Conservation (phyloP, 2,797 vertebrate species). For the Merluccius polli region DNA sequence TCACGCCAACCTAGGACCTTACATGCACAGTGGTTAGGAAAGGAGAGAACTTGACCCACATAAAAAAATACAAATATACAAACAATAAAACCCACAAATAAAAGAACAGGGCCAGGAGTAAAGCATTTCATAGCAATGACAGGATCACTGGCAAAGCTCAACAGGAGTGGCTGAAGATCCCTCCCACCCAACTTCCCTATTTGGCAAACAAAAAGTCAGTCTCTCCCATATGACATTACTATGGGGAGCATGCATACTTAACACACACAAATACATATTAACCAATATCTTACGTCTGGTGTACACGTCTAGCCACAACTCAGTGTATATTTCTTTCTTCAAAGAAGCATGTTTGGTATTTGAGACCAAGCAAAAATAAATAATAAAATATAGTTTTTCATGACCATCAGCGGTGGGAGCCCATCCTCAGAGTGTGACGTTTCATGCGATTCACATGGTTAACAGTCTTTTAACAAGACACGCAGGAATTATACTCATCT, state of each 20-base stretch:
- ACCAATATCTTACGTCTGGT: constrained; percentile 39
- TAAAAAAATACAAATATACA: constrained; percentile 19
- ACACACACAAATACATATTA: constrained; percentile 51
- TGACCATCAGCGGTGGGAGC: constrained; percentile 34
- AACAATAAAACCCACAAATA: neutral
- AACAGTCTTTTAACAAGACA: constrained; percentile 39
- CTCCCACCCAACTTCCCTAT: constrained; percentile 31
- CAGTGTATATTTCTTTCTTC: constrained; percentile 21
- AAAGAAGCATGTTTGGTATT: constrained; percentile 21
- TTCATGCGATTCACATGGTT: constrained; percentile 57
- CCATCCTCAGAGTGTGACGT: constrained; percentile 59
- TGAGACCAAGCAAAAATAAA: constrained; percentile 22
- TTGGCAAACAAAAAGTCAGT: constrained; percentile 57
- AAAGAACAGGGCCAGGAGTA: constrained; percentile 22
- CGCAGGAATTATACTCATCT: constrained; percentile 41
- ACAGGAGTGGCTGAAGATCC: constrained; percentile 25
- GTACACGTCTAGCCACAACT: constrained; percentile 32
- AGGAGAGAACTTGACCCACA: constrained; percentile 31
- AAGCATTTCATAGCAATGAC: constrained; percentile 49
- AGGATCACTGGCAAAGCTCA: constrained; percentile 68
- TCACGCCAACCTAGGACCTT: constrained; percentile 29
- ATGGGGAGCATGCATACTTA: constrained; percentile 33
- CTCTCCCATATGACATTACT: constrained; percentile 42
- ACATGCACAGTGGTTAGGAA: constrained; percentile 43
- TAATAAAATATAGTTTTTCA: constrained; percentile 20